Percentiles rank a stretch among this genome's conserved stretches.
Conservation (phyloP, 2,888 invertebrate species). For the Dromius quadrimaculatus region DNA sequence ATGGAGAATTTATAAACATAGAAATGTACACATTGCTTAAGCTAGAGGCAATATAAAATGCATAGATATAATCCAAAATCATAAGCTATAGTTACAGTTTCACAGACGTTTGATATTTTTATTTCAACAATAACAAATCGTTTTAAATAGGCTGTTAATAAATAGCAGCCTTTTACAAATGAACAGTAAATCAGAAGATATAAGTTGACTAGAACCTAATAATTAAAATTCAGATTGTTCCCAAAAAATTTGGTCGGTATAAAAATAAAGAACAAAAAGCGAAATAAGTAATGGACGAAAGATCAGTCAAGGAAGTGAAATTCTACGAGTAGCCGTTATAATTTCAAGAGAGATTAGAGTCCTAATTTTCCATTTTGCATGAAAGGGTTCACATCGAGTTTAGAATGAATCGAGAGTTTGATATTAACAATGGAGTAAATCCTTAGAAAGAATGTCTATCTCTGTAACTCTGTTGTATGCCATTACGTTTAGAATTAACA, state of each 20-base stretch:
- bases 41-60: constrained; percentile 51
- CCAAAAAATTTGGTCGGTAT: constrained; percentile 45
- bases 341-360: constrained; percentile 27
- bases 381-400: constrained; percentile 29
- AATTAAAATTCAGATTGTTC: constrained; percentile 35
- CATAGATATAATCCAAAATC: constrained; percentile 49
- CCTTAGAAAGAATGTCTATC: too few relatives aligned
- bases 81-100: constrained; percentile 49
- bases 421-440: constrained; percentile 44
- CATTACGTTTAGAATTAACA: too few relatives aligned
- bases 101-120: constrained; percentile 43
- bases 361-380: constrained; percentile 37
- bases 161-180: background rate
- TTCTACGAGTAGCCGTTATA: constrained; percentile 31
- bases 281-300: constrained; percentile 11
- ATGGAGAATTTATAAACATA: constrained; percentile 51
- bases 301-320: constrained; percentile 29
- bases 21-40: constrained; percentile 52
- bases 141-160: background rate
- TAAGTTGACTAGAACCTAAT: constrained; percentile 45
- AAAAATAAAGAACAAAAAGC: constrained; percentile 32
- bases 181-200: constrained; percentile 28
- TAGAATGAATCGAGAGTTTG: constrained; percentile 37
- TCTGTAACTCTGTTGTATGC: too few relatives aligned
- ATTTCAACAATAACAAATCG: constrained; percentile 27